phyloP scores from a whole-genome alignment of 92 coral and sea anemone genomes.

The Phenganax stokvisi region DNA sequence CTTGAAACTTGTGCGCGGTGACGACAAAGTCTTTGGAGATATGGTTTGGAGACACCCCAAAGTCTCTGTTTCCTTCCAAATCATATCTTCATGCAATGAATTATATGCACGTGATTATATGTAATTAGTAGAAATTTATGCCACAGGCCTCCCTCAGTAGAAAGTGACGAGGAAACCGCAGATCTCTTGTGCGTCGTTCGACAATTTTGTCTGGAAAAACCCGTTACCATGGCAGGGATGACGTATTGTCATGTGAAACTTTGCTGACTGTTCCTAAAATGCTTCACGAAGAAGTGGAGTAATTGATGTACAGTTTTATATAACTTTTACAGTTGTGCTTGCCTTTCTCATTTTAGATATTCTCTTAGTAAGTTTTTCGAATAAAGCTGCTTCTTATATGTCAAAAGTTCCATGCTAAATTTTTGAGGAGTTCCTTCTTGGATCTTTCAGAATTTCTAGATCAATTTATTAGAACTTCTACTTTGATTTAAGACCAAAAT shows the following conservation, averaged over 20 bases:
- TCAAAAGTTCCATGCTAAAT: no score
- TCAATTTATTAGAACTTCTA: no score
- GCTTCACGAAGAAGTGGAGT: background rate
- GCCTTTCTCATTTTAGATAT: no score
- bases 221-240: conserved; percentile 36
- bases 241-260: conserved; percentile 33
- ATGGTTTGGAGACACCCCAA: background rate
- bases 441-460: no score
- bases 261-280: background rate
- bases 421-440: no score
- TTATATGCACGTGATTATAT: background rate
- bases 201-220: conserved; percentile 34
- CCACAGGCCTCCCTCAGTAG: conserved; percentile 18
- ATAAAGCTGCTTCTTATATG: no score
- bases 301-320: conserved; percentile 7
- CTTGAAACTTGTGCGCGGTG: background rate
- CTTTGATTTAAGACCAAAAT: no score
- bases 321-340: background rate
- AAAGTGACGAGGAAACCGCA: conserved; percentile 19
- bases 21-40: background rate
- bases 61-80: background rate
- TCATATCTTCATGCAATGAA: background rate
- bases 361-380: no score
- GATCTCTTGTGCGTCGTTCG: conserved; percentile 35
- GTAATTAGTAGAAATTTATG: background rate